These are phyloP conservation scores for Timandra comae DNA, from an alignment of 2,888 invertebrate species.

Conservation along the genomic window DNA sequence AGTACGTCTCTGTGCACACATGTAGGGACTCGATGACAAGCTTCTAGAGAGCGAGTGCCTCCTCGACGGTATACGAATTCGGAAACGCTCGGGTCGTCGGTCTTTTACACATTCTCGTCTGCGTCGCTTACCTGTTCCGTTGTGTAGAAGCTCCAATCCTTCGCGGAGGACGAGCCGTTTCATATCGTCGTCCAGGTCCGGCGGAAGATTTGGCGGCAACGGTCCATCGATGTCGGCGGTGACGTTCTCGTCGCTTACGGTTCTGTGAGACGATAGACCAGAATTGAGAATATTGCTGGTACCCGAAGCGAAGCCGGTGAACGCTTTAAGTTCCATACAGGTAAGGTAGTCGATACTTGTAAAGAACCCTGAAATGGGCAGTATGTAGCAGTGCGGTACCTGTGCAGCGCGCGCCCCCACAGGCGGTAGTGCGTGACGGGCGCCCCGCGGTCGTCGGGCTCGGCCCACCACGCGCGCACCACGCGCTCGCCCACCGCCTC, in stretches of 20 bases:
- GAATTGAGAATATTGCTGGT: background rate
- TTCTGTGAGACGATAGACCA: conserved; percentile 6
- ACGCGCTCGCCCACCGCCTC: conserved; percentile 83
- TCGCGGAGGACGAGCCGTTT: conserved; percentile 65
- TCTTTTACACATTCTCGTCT: too few species aligned
- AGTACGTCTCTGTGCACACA: conserved; percentile 79
- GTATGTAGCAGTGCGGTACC: conserved; percentile 49
- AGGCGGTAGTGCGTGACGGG: conserved; percentile 84
- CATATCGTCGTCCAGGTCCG: conserved; percentile 52
- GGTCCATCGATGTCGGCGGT: conserved; percentile 50
- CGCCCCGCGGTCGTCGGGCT: conserved; percentile 86
- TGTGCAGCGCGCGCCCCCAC: conserved; percentile 79
- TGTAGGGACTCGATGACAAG: too few species aligned
- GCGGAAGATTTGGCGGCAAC: conserved; percentile 41
- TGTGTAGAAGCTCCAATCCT: conserved; percentile 79
- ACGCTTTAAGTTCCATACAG: background rate
- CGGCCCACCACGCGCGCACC: conserved; percentile 88
- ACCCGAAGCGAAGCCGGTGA: background rate
- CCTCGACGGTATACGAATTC: too few species aligned
- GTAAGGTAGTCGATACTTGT: background rate
- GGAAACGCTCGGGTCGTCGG: too few species aligned
- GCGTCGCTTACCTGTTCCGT: conserved; percentile 81
- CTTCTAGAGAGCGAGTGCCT: too few species aligned
- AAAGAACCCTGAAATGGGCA: too few species aligned
- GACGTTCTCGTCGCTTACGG: conserved; percentile 52